These are phyloP conservation scores for Anolis carolinensis DNA, from an alignment of 2,113 vertebrate genomes.

Conservation along the genomic window DNA sequence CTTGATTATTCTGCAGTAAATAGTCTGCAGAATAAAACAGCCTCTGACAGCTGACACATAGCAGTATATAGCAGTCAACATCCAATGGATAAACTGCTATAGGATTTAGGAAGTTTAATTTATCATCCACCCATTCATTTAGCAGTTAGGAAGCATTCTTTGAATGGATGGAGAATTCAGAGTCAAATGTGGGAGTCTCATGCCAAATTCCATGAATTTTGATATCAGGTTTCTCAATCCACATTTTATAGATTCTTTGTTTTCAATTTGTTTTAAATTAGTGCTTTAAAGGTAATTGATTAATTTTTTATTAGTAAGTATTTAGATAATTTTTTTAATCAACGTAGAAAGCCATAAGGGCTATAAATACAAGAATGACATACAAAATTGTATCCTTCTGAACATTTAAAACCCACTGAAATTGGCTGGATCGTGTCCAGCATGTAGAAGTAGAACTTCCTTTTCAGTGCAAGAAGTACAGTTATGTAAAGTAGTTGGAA, in stretches of 20 bases:
- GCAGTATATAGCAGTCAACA: neutral
- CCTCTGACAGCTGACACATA: neutral
- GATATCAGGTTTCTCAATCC: neutral
- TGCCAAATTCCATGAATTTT: neutral
- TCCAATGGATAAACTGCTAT: too few species aligned
- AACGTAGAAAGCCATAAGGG: too few species aligned
- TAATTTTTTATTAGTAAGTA: too few species aligned
- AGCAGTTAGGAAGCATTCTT: neutral
- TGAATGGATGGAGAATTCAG: neutral
- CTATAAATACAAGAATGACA: neutral
- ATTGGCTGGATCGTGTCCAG: neutral
- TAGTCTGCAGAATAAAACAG: too few species aligned
- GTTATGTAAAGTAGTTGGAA: neutral
- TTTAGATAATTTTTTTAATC: too few species aligned
- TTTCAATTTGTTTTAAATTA: too few species aligned
- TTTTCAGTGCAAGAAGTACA: neutral
- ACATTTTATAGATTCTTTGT: too few species aligned
- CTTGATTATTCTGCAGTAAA: neutral
- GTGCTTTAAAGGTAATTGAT: too few species aligned
- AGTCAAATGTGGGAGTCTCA: neutral
- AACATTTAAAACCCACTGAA: neutral
- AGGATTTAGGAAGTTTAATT: neutral
- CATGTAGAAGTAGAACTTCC: neutral
- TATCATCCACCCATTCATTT: neutral
- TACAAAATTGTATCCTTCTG: neutral